Evolutionary conservation across 2,113 vertebrate genomes (phyloP), one percentile per base, ranked within the genome.

Genomic region (Oplegnathus fasciatus): DNA sequence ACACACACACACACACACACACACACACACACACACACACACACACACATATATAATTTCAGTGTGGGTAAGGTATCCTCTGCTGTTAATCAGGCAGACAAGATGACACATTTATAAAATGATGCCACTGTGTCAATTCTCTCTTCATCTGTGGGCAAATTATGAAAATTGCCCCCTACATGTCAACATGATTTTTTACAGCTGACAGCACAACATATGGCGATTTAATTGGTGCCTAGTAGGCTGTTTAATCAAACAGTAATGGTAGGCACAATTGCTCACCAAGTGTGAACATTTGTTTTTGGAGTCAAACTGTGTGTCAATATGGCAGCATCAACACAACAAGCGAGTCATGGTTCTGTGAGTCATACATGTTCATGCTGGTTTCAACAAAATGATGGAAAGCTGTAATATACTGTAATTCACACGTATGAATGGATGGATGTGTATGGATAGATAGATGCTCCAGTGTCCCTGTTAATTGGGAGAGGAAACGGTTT

Each of bases 291-390:
- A 86, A 66, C 44, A 48, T 78, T 84, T 88, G 72, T 83, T 85
- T 78, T 71, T 44, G 58, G 69, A 89, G 82, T 86, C 88, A 89
- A 81, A 87, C 76, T 87, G 89, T 80, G 75, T 70, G 83, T 76
- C 78, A 85, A 58, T 82, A 89, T 80, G 77, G 77, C 65, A 32
- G 48, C 52, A 37, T 70, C 37, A 71, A 80, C 75, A 87, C 75
- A 85, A 82, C 76, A 64, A 71, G 82, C 48, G 10, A 77, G 75
- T 84, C 86, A 87, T 42, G 30, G 1, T 42, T 62, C 20, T 11
- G 3, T 88, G 78, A 93, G 71, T 86, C 88, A 87, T 52, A 69
- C 42, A 66, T 69, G 69, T 62, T 82, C 79, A 48, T 60, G 84
- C 76, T 46, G 83, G 18, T 66, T 72, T 32, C 54, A 22, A 13